Evolutionary conservation across 2,888 invertebrate species (phyloP).

Genomic region (Coronaproctus castanopsis): DNA sequence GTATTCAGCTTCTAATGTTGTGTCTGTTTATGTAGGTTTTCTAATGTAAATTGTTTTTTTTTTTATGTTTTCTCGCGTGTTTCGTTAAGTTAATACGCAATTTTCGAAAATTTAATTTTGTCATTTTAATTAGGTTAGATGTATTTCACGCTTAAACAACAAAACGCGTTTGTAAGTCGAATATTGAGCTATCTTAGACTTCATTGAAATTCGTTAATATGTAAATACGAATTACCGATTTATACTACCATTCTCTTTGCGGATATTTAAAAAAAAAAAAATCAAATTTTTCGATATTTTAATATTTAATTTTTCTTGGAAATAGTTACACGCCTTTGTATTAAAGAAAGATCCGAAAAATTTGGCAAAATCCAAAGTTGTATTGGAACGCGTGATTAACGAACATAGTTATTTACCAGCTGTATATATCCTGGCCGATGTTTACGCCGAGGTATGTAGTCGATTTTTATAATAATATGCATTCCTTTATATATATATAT

Average conservation of each 20-base stretch:
- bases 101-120: too few relatives aligned
- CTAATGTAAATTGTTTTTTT: too few relatives aligned
- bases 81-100: too few relatives aligned
- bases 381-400: constrained; percentile 48
- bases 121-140: too few relatives aligned
- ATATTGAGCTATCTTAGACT: constrained; percentile 11
- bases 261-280: too few relatives aligned
- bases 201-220: not conserved
- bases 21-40: too few relatives aligned
- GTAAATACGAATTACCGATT: not conserved
- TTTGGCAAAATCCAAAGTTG: constrained; percentile 39
- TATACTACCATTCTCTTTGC: not conserved
- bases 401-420: constrained; percentile 52
- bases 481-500: too few relatives aligned
- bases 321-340: constrained; percentile 52
- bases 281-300: not conserved
- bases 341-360: constrained; percentile 43
- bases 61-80: too few relatives aligned
- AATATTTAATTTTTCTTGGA: constrained; percentile 16
- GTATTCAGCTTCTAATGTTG: too few relatives aligned
- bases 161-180: too few relatives aligned
- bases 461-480: too few relatives aligned
- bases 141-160: too few relatives aligned
- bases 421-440: constrained; percentile 47
- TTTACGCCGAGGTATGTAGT: constrained; percentile 37